A percentile compares a stretch with the other conserved stretches of the same genome.
phyloP scores from a whole-genome alignment of 2,797 vertebrate species.

The Myiotriccus ornatus region DNA sequence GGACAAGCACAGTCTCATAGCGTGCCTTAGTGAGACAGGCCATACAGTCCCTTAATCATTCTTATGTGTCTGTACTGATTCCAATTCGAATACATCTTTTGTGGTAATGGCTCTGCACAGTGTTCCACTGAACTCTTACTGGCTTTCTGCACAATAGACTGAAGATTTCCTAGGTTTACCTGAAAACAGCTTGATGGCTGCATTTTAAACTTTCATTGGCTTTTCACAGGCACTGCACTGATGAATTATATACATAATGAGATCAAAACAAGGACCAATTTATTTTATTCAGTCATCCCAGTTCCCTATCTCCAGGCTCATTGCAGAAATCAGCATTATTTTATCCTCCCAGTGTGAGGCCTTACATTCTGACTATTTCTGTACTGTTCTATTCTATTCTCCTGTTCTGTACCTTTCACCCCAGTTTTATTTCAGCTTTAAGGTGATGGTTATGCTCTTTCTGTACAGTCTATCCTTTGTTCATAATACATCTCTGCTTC shows the following conservation, averaged over 20 bases:
- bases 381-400: background rate
- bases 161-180: constrained; percentile 38
- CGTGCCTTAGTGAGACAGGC: background rate
- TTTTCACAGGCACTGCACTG: background rate
- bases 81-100: background rate
- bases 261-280: constrained; percentile 49
- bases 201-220: background rate
- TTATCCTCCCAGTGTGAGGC: constrained; percentile 1
- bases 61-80: background rate
- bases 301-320: background rate
- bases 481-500: background rate
- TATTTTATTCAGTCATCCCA: constrained; percentile 35
- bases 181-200: constrained; percentile 23
- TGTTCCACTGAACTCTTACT: background rate
- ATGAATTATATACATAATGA: constrained; percentile 43
- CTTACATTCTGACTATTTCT: constrained; percentile 19
- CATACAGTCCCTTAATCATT: background rate
- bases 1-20: background rate
- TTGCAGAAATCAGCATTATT: constrained; percentile 40
- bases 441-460: background rate
- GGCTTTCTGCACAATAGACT: constrained; percentile 16
- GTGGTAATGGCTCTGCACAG: background rate
- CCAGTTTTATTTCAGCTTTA: constrained; percentile 14
- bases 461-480: background rate
- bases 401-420: background rate